phyloP scores from a whole-genome alignment of 92 coral and sea anemone species.

The Parazoanthus darwini region DNA sequence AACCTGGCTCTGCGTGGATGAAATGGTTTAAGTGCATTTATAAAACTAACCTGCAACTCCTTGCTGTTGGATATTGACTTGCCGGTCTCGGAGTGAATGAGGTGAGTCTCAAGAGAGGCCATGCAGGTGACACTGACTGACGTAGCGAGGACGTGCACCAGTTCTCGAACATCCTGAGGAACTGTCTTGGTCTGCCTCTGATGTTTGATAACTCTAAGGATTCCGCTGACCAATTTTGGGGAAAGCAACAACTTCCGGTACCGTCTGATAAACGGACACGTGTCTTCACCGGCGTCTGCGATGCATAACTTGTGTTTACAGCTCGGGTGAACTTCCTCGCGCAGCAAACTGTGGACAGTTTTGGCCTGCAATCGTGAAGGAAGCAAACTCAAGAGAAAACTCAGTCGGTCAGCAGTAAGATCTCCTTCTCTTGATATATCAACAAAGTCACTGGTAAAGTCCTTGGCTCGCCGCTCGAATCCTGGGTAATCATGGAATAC shows the following conservation, averaged over 20 bases:
- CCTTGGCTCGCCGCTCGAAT: slow-evolving; percentile 90
- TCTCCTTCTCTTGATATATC: slow-evolving; percentile 94
- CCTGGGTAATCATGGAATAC: slow-evolving; percentile 91
- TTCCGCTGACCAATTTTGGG: slow-evolving; percentile 83
- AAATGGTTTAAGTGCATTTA: neutral
- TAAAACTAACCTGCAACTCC: slow-evolving; percentile 36
- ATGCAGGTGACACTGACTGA: slow-evolving; percentile 74
- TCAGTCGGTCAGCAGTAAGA: slow-evolving; percentile 87
- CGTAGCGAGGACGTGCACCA: slow-evolving; percentile 71
- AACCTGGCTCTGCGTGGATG: neutral
- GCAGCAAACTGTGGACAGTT: slow-evolving; percentile 78
- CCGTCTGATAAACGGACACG: slow-evolving; percentile 71
- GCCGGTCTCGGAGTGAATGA: slow-evolving; percentile 76
- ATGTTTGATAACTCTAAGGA: slow-evolving; percentile 85
- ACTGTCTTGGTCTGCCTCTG: slow-evolving; percentile 86
- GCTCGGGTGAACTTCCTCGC: slow-evolving; percentile 86
- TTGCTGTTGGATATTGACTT: slow-evolving; percentile 77
- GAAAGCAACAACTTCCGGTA: slow-evolving; percentile 75
- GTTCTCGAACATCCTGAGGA: slow-evolving; percentile 84
- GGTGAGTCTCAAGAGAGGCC: slow-evolving; percentile 82
- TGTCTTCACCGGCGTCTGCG: slow-evolving; percentile 62
- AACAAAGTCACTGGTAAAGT: slow-evolving; percentile 85
- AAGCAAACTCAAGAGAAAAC: slow-evolving; percentile 75
- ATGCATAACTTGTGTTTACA: slow-evolving; percentile 81
- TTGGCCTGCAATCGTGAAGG: slow-evolving; percentile 85